Percentiles rank a stretch among this genome's conserved stretches.
Conservation (phyloP, 2,797 vertebrate genomes). For the Menidia menidia region DNA sequence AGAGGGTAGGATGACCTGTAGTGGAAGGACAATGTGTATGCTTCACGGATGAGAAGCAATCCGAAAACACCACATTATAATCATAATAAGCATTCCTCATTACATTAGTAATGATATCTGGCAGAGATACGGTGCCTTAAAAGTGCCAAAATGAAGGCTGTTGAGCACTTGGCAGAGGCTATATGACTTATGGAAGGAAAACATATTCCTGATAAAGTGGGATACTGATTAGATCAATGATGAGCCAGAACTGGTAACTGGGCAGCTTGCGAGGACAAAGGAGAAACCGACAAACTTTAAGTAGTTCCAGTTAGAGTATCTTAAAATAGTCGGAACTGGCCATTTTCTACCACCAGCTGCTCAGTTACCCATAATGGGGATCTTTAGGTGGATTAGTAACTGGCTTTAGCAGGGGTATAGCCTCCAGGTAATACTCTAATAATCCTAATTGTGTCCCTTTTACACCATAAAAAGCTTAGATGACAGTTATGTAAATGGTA, state of each 20-base stretch:
- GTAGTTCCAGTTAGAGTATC: no score
- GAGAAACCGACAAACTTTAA: background rate
- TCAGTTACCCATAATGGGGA: background rate
- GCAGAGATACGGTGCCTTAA: background rate
- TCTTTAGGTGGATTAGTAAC: background rate
- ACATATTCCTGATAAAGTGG: background rate
- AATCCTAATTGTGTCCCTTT: background rate
- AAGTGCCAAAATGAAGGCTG: background rate
- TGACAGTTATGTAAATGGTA: background rate
- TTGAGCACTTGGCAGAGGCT: background rate
- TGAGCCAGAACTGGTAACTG: background rate
- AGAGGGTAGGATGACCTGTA: background rate
- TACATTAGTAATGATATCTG: background rate
- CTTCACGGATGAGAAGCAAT: background rate
- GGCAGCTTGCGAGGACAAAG: background rate
- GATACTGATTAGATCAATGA: background rate
- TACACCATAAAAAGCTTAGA: background rate
- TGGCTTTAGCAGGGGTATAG: background rate
- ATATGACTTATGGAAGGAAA: background rate
- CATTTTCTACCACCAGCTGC: background rate
- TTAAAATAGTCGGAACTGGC: no score
- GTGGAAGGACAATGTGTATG: constrained; percentile 1
- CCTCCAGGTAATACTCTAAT: background rate
- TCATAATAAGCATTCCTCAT: background rate
- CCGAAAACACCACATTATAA: background rate